Percentiles rank a stretch among this genome's conserved stretches.
phyloP scores from a whole-genome alignment of 2,113 vertebrate genomes.

The Strix uralensis region DNA sequence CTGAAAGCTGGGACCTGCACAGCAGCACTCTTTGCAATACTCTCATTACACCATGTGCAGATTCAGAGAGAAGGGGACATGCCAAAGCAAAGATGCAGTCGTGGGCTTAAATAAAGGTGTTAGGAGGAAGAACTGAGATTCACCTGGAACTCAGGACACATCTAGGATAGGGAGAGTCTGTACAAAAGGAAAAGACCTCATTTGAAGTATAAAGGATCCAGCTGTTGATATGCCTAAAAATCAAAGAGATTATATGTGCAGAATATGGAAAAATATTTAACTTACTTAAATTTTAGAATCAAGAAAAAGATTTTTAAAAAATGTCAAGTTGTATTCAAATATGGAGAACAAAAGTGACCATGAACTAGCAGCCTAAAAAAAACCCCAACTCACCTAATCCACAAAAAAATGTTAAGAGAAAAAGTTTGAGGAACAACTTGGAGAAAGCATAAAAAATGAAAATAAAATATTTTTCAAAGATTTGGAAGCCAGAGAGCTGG shows the following conservation, averaged over 20 bases:
- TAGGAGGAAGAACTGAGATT: background rate
- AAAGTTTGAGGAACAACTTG: background rate
- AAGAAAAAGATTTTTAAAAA: background rate
- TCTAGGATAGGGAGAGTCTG: background rate
- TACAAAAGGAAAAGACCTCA: background rate
- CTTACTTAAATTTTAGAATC: background rate
- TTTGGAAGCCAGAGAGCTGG: background rate
- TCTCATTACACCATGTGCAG: background rate
- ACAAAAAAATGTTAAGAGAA: background rate
- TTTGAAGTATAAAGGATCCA: background rate
- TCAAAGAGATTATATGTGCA: background rate
- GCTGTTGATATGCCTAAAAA: background rate
- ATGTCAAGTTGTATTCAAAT: background rate
- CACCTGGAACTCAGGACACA: background rate
- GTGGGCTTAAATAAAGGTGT: rapidly evolving
- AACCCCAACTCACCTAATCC: background rate
- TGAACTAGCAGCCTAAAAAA: background rate
- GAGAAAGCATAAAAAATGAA: background rate
- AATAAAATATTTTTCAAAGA: background rate
- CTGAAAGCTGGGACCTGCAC: background rate
- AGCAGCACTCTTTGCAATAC: background rate
- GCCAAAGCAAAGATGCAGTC: background rate
- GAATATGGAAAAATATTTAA: background rate
- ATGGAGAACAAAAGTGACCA: background rate
- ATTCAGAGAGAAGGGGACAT: background rate